Conservation (phyloP, 1,140 invertebrate genomes). For the Idris sp. region DNA sequence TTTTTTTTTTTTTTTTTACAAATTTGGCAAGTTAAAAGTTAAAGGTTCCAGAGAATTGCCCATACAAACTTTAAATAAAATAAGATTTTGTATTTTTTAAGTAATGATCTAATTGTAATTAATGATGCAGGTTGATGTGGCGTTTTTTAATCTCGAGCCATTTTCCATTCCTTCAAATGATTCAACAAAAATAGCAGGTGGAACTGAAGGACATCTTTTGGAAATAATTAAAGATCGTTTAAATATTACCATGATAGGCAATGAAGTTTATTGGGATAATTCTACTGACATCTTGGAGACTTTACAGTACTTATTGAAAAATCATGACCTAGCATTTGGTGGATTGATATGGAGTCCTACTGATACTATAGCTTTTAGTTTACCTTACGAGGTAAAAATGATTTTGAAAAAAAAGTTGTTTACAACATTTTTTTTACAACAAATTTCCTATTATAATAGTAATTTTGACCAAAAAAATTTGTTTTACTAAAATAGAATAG, state of each 20-base stretch:
- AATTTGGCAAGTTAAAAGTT: too few species aligned
- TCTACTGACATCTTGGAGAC: slow-evolving; percentile 1
- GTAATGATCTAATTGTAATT: too few species aligned
- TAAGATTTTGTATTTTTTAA: too few species aligned
- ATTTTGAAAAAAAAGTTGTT: too few species aligned
- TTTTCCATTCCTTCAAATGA: slow-evolving; percentile 45
- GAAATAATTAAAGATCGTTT: slow-evolving; percentile 47
- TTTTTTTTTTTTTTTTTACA: too few species aligned
- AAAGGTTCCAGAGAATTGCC: too few species aligned
- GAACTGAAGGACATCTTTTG: slow-evolving; percentile 61
- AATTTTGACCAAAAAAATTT: too few species aligned
- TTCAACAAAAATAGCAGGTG: slow-evolving; percentile 9
- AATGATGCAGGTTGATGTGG: slow-evolving; percentile 52
- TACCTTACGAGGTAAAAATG: slow-evolving; percentile 69
- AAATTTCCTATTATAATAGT: too few species aligned
- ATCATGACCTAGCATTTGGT: slow-evolving; percentile 68
- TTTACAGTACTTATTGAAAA: slow-evolving; percentile 12
- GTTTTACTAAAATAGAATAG: too few species aligned
- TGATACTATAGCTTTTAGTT: slow-evolving; percentile 54
- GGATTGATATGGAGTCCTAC: slow-evolving; percentile 60
- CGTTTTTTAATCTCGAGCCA: slow-evolving; percentile 62
- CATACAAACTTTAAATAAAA: too few species aligned
- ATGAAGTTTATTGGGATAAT: slow-evolving; percentile 33
- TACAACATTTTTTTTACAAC: too few species aligned
- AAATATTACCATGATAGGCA: slow-evolving; percentile 38